Conservation (phyloP, 64 coral and sea anemone species). For the Orbicella faveolata region DNA sequence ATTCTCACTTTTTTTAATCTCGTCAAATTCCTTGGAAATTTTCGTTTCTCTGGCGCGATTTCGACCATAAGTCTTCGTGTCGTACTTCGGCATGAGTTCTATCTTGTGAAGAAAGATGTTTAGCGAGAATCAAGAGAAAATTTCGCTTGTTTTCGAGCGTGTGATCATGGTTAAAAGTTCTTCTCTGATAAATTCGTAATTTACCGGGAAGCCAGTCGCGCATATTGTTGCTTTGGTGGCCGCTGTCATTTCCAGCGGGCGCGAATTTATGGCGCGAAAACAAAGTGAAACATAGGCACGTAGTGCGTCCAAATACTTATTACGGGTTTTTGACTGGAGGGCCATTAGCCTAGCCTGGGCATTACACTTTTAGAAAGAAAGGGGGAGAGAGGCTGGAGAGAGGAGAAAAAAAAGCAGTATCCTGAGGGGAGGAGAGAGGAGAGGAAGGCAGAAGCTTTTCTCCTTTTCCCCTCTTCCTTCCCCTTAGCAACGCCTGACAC, state of each 20-base stretch:
- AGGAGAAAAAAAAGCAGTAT: too few relatives aligned
- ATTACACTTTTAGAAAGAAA: too few relatives aligned
- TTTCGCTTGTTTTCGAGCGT: not conserved
- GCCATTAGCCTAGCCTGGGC: too few relatives aligned
- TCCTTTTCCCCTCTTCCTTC: too few relatives aligned
- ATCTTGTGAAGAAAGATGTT: not conserved
- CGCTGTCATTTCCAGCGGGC: constrained; percentile 26
- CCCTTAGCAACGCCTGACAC: too few relatives aligned
- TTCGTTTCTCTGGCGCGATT: constrained; percentile 48
- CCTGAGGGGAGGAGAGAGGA: too few relatives aligned
- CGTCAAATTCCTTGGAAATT: constrained; percentile 76
- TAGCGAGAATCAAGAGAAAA: not conserved
- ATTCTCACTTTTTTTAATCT: constrained; percentile 70
- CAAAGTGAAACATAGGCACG: not conserved
- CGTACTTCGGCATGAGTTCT: constrained; percentile 89
- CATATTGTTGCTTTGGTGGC: not conserved
- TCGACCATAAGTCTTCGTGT: constrained; percentile 80
- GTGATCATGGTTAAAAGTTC: not conserved
- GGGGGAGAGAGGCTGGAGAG: too few relatives aligned
- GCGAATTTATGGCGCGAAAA: constrained; percentile 53
- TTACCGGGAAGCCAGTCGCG: constrained; percentile 50
- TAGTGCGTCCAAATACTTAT: not conserved
- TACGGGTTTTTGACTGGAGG: too few relatives aligned
- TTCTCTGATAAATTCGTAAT: constrained; percentile 36
- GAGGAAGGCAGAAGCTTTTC: too few relatives aligned